Evolutionary conservation across 2,888 invertebrate species (phyloP).

Genomic region (Sceliomorpha sp.): DNA sequence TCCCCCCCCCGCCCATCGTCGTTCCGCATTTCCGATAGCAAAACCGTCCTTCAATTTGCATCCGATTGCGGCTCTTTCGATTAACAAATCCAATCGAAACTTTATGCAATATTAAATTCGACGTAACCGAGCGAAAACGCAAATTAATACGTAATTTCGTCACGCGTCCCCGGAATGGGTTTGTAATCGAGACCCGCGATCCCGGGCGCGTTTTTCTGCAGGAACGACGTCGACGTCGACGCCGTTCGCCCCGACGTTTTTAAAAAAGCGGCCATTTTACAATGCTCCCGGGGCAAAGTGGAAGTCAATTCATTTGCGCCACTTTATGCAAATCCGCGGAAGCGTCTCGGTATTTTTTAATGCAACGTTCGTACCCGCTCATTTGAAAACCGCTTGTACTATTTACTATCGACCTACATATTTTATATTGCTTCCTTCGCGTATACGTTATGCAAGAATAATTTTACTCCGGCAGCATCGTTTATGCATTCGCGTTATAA

Average conservation of each 20-base stretch:
- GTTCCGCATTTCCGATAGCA: slow-evolving; percentile 50
- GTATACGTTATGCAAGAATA: slow-evolving; percentile 43
- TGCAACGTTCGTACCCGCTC: background rate
- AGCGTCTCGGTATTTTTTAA: slow-evolving; percentile 6
- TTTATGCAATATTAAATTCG: slow-evolving; percentile 7
- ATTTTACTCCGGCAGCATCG: slow-evolving; percentile 23
- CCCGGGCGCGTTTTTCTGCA: no score
- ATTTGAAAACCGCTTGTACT: slow-evolving; percentile 2
- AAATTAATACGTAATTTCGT: no score
- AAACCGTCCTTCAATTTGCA: slow-evolving; percentile 54
- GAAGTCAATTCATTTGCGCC: slow-evolving; percentile 5
- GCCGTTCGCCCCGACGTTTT: no score
- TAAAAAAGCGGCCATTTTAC: no score
- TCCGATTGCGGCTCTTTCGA: slow-evolving; percentile 46
- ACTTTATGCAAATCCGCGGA: slow-evolving; percentile 24
- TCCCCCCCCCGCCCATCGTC: slow-evolving; percentile 43
- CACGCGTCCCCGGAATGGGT: no score
- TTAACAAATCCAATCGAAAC: slow-evolving; percentile 43
- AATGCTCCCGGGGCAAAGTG: no score
- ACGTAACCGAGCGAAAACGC: no score
- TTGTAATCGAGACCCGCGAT: no score
- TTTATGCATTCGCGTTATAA: slow-evolving; percentile 43
- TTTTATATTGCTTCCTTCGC: slow-evolving; percentile 18
- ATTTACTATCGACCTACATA: slow-evolving; percentile 48
- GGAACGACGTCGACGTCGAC: no score